Evolutionary conservation across 2,113 vertebrate genomes (phyloP).

Genomic region (Bubo blakistoni): DNA sequence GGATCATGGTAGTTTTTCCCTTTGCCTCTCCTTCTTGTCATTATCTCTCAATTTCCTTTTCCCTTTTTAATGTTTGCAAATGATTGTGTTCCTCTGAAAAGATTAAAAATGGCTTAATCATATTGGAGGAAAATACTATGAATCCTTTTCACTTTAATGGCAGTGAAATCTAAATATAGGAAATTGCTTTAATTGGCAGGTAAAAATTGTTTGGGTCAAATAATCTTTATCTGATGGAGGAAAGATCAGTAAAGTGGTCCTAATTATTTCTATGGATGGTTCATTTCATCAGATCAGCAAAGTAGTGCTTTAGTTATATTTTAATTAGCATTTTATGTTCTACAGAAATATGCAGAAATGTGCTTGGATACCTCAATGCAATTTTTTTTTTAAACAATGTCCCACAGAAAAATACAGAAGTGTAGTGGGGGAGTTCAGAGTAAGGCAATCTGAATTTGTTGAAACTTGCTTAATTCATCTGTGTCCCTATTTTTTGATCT

Average conservation of each 20-base stretch:
- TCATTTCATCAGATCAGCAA: background rate
- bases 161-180: background rate
- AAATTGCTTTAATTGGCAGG: background rate
- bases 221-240: background rate
- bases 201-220: background rate
- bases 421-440: background rate
- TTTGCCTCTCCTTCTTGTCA: background rate
- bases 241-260: background rate
- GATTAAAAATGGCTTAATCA: background rate
- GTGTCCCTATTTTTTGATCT: background rate
- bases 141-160: background rate
- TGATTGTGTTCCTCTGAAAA: background rate
- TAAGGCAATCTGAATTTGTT: background rate
- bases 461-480: background rate
- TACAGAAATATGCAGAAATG: background rate
- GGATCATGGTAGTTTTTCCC: background rate
- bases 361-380: background rate
- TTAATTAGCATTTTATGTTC: background rate
- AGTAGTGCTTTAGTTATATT: background rate
- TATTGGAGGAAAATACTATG: background rate
- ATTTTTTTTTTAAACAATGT: background rate
- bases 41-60: background rate
- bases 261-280: background rate
- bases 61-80: background rate
- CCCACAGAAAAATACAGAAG: background rate